Conservation (phyloP, 2,888 invertebrate species). For the Nomada goodeniana region DNA sequence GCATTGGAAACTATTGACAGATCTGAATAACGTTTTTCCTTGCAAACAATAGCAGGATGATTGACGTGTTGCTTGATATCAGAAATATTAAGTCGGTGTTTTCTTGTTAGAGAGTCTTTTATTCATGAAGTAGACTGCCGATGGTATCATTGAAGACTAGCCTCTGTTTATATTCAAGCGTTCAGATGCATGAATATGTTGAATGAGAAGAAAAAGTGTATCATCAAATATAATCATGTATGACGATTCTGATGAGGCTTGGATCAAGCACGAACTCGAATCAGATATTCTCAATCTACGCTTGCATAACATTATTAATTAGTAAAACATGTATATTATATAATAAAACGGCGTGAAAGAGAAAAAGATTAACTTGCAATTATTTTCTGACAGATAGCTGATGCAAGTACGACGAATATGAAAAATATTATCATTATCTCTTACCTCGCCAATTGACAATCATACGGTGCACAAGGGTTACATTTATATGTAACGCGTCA, state of each 20-base stretch:
- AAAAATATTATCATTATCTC: too few species aligned
- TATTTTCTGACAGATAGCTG: neutral
- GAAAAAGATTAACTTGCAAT: neutral
- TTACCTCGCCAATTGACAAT: too few species aligned
- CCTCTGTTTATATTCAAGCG: neutral
- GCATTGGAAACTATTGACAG: constrained; percentile 44
- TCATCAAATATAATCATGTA: neutral
- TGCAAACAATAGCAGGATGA: constrained; percentile 46
- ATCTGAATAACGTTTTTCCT: constrained; percentile 41
- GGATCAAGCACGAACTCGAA: too few species aligned
- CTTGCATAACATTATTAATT: neutral
- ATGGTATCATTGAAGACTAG: constrained; percentile 32
- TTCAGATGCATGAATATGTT: neutral
- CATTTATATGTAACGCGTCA: too few species aligned
- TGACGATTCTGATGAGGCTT: neutral
- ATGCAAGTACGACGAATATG: neutral
- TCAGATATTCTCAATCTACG: too few species aligned
- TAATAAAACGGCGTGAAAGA: neutral
- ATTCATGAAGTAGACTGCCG: constrained; percentile 41
- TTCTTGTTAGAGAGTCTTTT: constrained; percentile 43
- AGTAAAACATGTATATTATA: neutral
- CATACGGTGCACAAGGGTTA: too few species aligned
- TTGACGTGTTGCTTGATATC: constrained; percentile 39
- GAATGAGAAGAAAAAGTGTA: neutral
- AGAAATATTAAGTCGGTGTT: constrained; percentile 48